phyloP scores from a whole-genome alignment of 1,140 invertebrate genomes.

The Lepeophtheirus salmonis region DNA sequence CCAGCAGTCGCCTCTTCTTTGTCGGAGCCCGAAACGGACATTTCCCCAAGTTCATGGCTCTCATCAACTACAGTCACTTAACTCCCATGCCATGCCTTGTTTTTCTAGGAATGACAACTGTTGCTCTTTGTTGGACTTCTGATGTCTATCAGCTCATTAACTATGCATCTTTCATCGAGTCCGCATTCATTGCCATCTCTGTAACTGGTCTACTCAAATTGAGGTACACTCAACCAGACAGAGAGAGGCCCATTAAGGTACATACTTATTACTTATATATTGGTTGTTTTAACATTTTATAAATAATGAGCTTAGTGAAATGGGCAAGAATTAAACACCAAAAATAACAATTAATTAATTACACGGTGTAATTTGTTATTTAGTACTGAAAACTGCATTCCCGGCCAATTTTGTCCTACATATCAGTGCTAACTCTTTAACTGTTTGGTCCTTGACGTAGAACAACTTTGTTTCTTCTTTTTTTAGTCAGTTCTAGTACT shows the following conservation, averaged over 20 bases:
- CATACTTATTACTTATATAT: slow-evolving; percentile 20
- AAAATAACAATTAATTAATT: slow-evolving; percentile 25
- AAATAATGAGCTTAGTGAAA: no score
- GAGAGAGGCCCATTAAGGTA: slow-evolving; percentile 71
- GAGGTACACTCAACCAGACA: slow-evolving; percentile 54
- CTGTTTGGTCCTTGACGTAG: no score
- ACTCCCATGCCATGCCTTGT: slow-evolving; percentile 67
- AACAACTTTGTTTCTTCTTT: no score
- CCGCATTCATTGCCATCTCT: slow-evolving; percentile 70
- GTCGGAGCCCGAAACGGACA: slow-evolving; percentile 75
- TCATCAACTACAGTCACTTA: slow-evolving; percentile 57
- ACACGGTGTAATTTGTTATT: no score
- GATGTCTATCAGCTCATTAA: slow-evolving; percentile 78
- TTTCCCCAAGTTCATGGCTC: slow-evolving; percentile 57
- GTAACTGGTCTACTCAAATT: slow-evolving; percentile 70
- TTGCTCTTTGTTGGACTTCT: slow-evolving; percentile 28
- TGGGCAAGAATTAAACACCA: no score
- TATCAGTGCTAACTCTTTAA: no score
- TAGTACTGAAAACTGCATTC: no score
- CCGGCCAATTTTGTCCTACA: no score
- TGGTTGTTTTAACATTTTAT: slow-evolving; percentile 26
- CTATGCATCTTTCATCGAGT: slow-evolving; percentile 78
- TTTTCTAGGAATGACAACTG: slow-evolving; percentile 45
- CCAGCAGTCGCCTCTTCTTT: slow-evolving; percentile 70
- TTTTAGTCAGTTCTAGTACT: no score